phyloP scores from a whole-genome alignment of 2,888 invertebrate species.

The Agrochola macilenta region DNA sequence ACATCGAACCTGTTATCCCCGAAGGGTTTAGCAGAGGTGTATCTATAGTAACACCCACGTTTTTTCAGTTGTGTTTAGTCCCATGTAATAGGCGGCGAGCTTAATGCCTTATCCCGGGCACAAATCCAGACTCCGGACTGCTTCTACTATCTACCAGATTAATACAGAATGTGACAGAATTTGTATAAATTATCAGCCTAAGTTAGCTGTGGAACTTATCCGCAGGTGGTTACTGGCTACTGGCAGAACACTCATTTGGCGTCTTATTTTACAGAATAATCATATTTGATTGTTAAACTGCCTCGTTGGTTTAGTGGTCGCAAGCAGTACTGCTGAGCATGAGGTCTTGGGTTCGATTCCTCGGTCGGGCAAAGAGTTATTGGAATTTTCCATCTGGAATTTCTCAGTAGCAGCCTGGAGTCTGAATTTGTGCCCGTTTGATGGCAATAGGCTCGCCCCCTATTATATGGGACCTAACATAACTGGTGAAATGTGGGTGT shows the following conservation, averaged over 20 bases:
- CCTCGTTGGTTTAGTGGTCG: too few relatives aligned
- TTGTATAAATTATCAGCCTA: neutral
- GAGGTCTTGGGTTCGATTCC: too few relatives aligned
- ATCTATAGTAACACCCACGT: neutral
- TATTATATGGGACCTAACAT: too few relatives aligned
- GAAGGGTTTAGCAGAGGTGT: neutral
- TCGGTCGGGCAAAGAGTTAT: too few relatives aligned
- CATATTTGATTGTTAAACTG: neutral
- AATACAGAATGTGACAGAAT: neutral
- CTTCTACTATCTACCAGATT: neutral
- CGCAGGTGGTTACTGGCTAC: neutral
- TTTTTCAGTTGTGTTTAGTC: neutral
- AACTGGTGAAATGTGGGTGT: too few relatives aligned
- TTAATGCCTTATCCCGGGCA: neutral
- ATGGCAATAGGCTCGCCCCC: too few relatives aligned
- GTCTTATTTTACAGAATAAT: neutral
- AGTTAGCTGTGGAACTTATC: neutral
- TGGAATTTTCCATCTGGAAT: too few relatives aligned
- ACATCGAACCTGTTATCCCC: neutral
- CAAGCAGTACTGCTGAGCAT: too few relatives aligned
- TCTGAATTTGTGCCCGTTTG: too few relatives aligned
- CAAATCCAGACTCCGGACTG: neutral
- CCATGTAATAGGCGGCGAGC: neutral
- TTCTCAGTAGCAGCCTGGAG: too few relatives aligned
- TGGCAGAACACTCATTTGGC: neutral